phyloP scores from a whole-genome alignment of 2,113 vertebrate species.

The Plectropomus leopardus region DNA sequence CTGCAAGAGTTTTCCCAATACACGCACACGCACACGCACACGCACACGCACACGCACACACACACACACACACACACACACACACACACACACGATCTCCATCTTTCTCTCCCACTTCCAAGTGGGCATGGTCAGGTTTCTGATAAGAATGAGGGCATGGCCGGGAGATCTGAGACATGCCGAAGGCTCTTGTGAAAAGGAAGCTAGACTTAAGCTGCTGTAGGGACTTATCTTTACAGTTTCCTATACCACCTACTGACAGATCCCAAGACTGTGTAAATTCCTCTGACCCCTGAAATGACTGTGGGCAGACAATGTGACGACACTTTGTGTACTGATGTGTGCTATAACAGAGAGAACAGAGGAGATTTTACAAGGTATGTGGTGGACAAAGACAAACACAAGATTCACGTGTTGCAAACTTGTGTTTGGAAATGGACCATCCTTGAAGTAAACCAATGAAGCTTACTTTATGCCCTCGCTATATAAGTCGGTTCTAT shows the following conservation, averaged over 20 bases:
- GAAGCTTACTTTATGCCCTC: constrained; percentile 15
- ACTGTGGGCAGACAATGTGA: constrained; percentile 81
- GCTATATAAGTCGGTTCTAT: constrained; percentile 2
- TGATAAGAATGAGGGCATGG: constrained; percentile 80
- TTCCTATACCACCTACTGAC: constrained; percentile 82
- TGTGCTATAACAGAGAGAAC: constrained; percentile 72
- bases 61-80: constrained; percentile 19
- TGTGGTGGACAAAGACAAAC: constrained; percentile 75
- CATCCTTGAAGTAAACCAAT: constrained; percentile 62
- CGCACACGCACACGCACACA: constrained; percentile 34
- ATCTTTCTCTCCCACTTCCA: constrained; percentile 62
- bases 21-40: not conserved
- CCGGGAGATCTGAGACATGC: constrained; percentile 79
- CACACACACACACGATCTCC: constrained; percentile 34
- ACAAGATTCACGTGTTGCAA: constrained; percentile 60
- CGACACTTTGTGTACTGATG: constrained; percentile 76
- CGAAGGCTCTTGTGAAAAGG: constrained; percentile 74
- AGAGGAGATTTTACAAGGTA: constrained; percentile 78
- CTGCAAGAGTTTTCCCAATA: not conserved
- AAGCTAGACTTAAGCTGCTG: constrained; percentile 75
- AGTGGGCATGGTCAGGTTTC: constrained; percentile 74
- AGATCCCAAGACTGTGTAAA: constrained; percentile 78
- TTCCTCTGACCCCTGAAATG: constrained; percentile 74
- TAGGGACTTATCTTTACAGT: constrained; percentile 82
- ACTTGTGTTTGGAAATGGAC: constrained; percentile 65